These are phyloP conservation scores for Cosmopolites sordidus DNA, from an alignment of 2,888 invertebrate genomes.

Conservation along the genomic window DNA sequence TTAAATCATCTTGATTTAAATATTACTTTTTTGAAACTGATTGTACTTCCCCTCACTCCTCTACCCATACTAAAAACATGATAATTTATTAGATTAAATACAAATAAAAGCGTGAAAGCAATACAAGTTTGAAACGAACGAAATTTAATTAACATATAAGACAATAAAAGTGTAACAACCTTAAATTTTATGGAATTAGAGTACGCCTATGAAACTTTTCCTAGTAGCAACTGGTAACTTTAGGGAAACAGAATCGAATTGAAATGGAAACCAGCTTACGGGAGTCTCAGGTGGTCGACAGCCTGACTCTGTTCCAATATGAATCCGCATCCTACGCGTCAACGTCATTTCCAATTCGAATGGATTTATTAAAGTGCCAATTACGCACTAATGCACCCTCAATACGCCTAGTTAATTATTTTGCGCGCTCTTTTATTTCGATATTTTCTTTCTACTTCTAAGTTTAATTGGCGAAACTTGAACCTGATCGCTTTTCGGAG, in stretches of 20 bases:
- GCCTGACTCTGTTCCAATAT: constrained; percentile 16
- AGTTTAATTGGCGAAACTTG: constrained; percentile 26
- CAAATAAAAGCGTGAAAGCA: too few relatives aligned
- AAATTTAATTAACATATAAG: too few relatives aligned
- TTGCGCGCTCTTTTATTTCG: constrained; percentile 24
- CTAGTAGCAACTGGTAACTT: not conserved
- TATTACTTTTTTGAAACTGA: too few relatives aligned
- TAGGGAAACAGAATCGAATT: not conserved
- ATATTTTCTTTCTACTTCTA: constrained; percentile 20
- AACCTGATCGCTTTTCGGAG: constrained; percentile 15
- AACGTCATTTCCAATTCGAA: constrained; percentile 31
- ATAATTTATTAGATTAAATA: too few relatives aligned
- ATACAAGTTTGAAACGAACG: too few relatives aligned
- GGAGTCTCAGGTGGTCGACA: constrained; percentile 20
- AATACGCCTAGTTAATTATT: constrained; percentile 28
- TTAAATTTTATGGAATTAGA: too few relatives aligned
- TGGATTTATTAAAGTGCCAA: constrained; percentile 33
- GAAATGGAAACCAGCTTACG: constrained; percentile 12
- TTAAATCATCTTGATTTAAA: not conserved
- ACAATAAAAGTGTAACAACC: too few relatives aligned
- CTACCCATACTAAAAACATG: too few relatives aligned
- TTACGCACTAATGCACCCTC: constrained; percentile 29
- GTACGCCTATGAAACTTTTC: too few relatives aligned
- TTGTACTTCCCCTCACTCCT: too few relatives aligned
- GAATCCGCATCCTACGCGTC: constrained; percentile 26